These are phyloP conservation scores for Neofelis nebulosa DNA, from an alignment of 2,113 vertebrate genomes.

Conservation along the genomic window DNA sequence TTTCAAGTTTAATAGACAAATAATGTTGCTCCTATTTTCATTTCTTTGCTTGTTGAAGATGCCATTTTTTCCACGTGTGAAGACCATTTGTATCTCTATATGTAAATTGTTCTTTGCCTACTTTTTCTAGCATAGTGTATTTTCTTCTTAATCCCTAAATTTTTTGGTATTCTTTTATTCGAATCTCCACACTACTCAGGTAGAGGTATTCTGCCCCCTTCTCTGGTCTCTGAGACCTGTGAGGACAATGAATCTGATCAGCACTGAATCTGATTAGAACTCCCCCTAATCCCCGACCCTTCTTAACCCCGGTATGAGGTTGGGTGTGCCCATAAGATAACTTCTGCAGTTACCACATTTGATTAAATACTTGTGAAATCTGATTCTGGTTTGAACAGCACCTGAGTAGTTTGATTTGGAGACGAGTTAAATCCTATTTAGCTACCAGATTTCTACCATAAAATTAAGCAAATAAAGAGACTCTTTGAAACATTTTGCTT, in stretches of 20 bases:
- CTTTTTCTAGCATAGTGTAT: background rate
- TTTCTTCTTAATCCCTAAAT: background rate
- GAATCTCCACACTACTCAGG: background rate
- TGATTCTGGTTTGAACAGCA: background rate
- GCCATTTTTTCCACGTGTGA: background rate
- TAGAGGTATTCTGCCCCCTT: background rate
- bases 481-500: background rate
- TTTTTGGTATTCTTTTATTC: background rate
- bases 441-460: background rate
- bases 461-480: constrained; percentile 4
- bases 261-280: background rate
- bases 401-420: background rate
- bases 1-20: background rate
- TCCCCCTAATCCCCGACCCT: background rate
- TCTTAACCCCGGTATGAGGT: background rate
- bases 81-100: background rate
- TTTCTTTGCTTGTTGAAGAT: background rate
- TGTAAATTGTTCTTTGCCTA: background rate
- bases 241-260: background rate
- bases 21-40: background rate
- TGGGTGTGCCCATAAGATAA: background rate
- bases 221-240: background rate
- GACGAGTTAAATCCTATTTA: background rate
- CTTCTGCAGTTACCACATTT: background rate
- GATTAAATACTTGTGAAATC: background rate